Evolutionary conservation across 2,113 vertebrate genomes (phyloP), one percentile per base, ranked within the genome.

Genomic region (Rhinoderma darwinii): DNA sequence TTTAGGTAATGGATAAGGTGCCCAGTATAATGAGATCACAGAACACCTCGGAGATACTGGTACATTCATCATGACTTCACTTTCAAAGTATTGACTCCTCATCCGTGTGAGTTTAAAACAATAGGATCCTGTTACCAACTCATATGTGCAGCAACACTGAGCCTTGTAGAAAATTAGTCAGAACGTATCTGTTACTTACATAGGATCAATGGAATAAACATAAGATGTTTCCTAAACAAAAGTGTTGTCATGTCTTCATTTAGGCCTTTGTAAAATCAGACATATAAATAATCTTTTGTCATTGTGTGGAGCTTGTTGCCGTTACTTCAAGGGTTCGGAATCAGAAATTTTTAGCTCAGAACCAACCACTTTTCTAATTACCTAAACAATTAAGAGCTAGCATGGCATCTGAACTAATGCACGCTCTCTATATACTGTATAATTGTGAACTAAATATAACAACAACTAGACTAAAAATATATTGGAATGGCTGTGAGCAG

Each of bases 1-100:
- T 37, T 4, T 70, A 66, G 63, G 30, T 32, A 70, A 70, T 70
- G 66, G 66, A 70, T 70, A 37, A 70, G 32, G 32, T 70, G 15
- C 66, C 32, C 32, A 2, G 17, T 20, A 70, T 70, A 37, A 70
- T 20, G 32, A 4, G 66, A 70, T 70, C 32, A 70, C 32, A 22
- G 47, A 20, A 68, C 59, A 68, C 41, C 43, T 66, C n/a, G 14
- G 10, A 39, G 43, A 66, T 59, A 68, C 61, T 47, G n/a, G 59
- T 12, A 63, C 44, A 79, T 68, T 68, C 30, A 50, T 86, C 75
- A 79, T 44, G 43, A 27, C 74, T 54, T 78, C 56, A 86, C 59
- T 86, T 68, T 78, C 41, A 68, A 47, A 39, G 61, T 68, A 68
- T 79, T 86, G 75, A 66, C 84, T 79, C 30, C 59, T 61, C 56